phyloP scores from a whole-genome alignment of 2,888 invertebrate species.

The Ochropacha duplaris region DNA sequence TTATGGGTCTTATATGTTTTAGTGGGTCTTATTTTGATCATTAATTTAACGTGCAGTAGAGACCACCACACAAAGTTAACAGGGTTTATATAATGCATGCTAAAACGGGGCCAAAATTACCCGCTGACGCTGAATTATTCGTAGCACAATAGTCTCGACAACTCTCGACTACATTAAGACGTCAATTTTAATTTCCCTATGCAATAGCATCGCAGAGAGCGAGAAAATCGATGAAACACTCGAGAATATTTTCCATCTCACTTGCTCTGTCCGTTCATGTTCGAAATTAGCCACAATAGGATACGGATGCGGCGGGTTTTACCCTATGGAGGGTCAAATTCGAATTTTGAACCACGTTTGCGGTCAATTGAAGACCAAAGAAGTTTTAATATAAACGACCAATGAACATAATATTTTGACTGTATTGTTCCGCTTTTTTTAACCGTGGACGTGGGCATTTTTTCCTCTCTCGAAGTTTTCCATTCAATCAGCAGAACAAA shows the following conservation, averaged over 20 bases:
- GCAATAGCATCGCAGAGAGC: constrained; percentile 27
- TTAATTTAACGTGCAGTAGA: neutral
- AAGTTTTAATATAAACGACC: constrained; percentile 21
- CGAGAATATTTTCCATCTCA: constrained; percentile 36
- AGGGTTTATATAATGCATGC: neutral
- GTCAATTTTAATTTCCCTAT: constrained; percentile 45
- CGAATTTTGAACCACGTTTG: constrained; percentile 33
- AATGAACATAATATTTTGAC: constrained; percentile 8
- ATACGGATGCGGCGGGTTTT: constrained; percentile 27
- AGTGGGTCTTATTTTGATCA: neutral
- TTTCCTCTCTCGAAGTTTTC: constrained; percentile 26
- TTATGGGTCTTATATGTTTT: no score
- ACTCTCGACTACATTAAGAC: constrained; percentile 23
- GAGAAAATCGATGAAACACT: constrained; percentile 34
- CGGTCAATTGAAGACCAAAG: constrained; percentile 23
- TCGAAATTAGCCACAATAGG: constrained; percentile 41
- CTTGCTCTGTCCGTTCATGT: constrained; percentile 29
- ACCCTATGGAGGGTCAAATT: constrained; percentile 26
- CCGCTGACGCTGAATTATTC: constrained; percentile 13
- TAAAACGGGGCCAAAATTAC: neutral
- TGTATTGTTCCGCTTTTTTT: constrained; percentile 12
- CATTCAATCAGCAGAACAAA: constrained; percentile 37
- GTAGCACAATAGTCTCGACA: constrained; percentile 9
- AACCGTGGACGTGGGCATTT: no score
- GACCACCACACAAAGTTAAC: neutral